These are phyloP conservation scores for Glaucopsyche alexis DNA, from an alignment of 2,888 invertebrate species.

Conservation along the genomic window DNA sequence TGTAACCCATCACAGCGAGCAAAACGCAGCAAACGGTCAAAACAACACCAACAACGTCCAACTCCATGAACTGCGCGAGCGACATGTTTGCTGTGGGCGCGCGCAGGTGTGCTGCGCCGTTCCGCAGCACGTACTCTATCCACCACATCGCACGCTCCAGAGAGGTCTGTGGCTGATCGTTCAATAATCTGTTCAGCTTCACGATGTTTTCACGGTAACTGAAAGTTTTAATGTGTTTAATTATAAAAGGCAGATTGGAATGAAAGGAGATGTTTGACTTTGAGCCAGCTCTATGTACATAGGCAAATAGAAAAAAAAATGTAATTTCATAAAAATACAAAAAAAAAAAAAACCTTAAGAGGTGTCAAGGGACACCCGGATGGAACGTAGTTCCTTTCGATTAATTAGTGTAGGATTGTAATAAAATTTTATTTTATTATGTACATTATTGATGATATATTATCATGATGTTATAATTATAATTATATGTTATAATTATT, in stretches of 20 bases:
- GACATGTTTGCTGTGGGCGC: constrained; percentile 43
- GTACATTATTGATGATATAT: too few species aligned
- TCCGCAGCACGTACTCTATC: constrained; percentile 48
- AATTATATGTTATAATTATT: too few species aligned
- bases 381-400: too few species aligned
- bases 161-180: constrained; percentile 43
- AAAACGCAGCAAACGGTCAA: not conserved
- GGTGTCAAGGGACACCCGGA: too few species aligned
- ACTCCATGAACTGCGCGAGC: constrained; percentile 43
- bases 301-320: too few species aligned
- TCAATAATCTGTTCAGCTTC: constrained; percentile 39
- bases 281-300: too few species aligned
- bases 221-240: constrained; percentile 29
- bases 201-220: constrained; percentile 43
- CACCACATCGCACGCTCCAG: constrained; percentile 51
- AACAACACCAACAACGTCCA: constrained; percentile 31
- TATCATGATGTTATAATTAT: too few species aligned
- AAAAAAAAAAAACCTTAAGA: too few species aligned
- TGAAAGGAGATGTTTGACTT: too few species aligned
- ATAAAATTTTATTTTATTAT: too few species aligned
- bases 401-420: too few species aligned
- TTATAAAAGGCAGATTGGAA: not conserved
- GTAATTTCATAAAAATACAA: too few species aligned
- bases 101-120: constrained; percentile 45
- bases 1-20: not conserved